Base-by-base conservation (phyloP, 1,140 invertebrate species). In the Condylostylus longicornis region DNA sequence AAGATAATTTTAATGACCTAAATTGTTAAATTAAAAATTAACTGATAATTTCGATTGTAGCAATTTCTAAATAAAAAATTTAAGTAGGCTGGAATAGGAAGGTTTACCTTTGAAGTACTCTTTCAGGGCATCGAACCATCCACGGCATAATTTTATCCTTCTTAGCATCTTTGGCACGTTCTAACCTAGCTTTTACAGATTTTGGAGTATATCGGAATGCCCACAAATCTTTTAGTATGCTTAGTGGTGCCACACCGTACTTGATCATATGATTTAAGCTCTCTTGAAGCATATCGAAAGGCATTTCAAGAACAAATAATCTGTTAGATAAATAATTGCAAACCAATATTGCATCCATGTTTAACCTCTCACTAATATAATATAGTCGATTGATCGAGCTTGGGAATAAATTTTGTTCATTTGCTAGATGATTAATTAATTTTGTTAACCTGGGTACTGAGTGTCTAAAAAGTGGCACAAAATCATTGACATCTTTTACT, bases 131-230 rank as follows among this genome's bases (percentile, higher is more conserved):
- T 14, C 68, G 52, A 8, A 71, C 51, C 66, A 71, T 68, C 69
- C 69, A 71, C 0, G 69, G 68, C 53, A 69, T 70, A 5, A 69
- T 48, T 37, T 54, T 58, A 22, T 53, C 51, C 15, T 70, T 53
- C 13, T 65, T 60, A 13, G 58, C 54, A 14, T 53, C 38, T 42
- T 58, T 60, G 1, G 60, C 61, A 4, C 49, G 44, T 33, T 60
- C 47, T 18, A 70, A 38, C 4, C 67, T 51, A 22, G 57, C 7
- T 38, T 52, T 42, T 13, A 68, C 60, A 1, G 47, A 47, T 13
- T 56, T 42, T 4, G 53, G 41, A 15, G 48, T 63, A 43, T 68
- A 67, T 9, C 54, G 56, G 35, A 70, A 65, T 6, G 64, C 58
- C 66, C 66, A 70, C 4, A 66, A 49, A 48, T 71, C 68, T 33